Evolutionary conservation across 1,140 invertebrate species (phyloP), one percentile per base, ranked within the genome.

Genomic region (Danaus melanippus): DNA sequence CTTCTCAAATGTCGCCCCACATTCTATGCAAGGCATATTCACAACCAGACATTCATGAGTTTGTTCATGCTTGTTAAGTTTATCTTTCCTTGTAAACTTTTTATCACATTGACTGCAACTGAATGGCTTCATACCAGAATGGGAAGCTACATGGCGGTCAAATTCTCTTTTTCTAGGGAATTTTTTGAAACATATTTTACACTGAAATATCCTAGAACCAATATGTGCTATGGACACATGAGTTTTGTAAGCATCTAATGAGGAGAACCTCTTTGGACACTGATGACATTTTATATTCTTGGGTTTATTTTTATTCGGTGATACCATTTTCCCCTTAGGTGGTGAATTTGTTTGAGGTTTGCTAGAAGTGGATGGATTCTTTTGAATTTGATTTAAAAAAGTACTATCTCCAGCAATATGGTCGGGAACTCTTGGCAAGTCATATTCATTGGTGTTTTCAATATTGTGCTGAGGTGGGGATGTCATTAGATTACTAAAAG

Each of bases 21-120:
- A 90, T 56, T 89, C 86, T 45, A 87, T 79, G 62, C 90, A 90
- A 43, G 86, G 85, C 71, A 87, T 89, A 68, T 87, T 86, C 61
- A 84, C 78, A 67, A 84, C 83, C 60, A 79, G 62, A 58, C 87
- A 88, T 52, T 90, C 90, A 61, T 90, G 90, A 60, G 89, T 90
- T 53, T 89, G 68, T 69, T 90, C 89, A 76, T 92, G 91, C 12
- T 91, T 86, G 12, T 91, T 88, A 55, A 92, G 71, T 72, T 92
- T 92, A 64, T 92, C 91, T 60, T 91, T 91, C 11, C 89, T 87
- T 21, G 88, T 90, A 65, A 92, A 92, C 53, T 89, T 88, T 64
- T 91, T 91, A 53, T 89, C 87, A 76, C 91, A 92, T 50, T 88
- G 86, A 49, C 76, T 86, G 69, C 92, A 92, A 40, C 88, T 87